Evolutionary conservation across 2,113 vertebrate genomes (phyloP).

Genomic region (Procavia capensis): DNA sequence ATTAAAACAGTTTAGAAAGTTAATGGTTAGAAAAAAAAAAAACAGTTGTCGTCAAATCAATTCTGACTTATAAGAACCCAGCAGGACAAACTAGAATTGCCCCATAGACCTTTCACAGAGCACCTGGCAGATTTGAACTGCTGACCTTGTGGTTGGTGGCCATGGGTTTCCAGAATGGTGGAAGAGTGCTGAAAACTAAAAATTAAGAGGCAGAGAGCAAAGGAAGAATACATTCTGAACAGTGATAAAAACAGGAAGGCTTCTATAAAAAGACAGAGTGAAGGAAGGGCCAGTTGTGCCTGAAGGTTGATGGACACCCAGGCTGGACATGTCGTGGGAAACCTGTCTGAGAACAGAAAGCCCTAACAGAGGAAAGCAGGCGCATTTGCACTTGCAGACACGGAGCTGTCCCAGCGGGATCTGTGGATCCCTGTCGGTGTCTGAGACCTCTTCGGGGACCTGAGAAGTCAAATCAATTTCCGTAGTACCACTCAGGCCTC

Average conservation of each 20-base stretch:
- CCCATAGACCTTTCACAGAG: too few relatives aligned
- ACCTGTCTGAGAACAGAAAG: too few relatives aligned
- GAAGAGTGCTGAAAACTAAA: not conserved
- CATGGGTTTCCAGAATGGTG: too few relatives aligned
- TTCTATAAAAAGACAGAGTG: not conserved
- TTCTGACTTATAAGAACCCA: too few relatives aligned
- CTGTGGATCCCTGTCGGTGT: not conserved
- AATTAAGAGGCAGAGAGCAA: not conserved
- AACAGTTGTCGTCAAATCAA: too few relatives aligned
- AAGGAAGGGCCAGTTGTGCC: too few relatives aligned
- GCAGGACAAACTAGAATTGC: too few relatives aligned
- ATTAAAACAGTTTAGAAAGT: not conserved
- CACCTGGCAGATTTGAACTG: too few relatives aligned
- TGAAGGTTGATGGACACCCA: too few relatives aligned
- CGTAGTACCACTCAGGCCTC: not conserved
- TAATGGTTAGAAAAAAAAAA: too few relatives aligned
- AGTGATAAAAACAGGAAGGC: not conserved
- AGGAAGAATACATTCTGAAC: not conserved
- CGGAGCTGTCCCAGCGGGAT: not conserved
- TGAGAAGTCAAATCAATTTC: not conserved
- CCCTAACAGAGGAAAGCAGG: not conserved
- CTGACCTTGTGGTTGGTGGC: too few relatives aligned
- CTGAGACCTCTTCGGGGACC: not conserved
- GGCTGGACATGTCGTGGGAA: too few relatives aligned
- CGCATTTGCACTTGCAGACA: not conserved